Conservation (phyloP, 2,888 invertebrate species). For the Latheticus oryzae region DNA sequence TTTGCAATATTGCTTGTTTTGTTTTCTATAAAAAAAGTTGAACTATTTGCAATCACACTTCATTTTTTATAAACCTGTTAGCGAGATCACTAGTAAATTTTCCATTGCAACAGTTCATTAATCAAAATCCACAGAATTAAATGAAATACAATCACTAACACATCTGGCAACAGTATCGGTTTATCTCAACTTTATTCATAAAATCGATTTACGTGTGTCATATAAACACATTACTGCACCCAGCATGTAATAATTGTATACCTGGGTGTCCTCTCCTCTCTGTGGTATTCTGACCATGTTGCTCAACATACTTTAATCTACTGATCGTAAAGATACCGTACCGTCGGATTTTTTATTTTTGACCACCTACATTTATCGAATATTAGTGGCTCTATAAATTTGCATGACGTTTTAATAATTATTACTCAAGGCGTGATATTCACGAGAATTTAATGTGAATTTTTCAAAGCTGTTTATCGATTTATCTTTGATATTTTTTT, state of each 20-base stretch:
- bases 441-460: no score
- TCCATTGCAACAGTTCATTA: slow-evolving; percentile 25
- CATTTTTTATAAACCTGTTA: no score
- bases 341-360: slow-evolving; percentile 32
- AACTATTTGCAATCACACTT: no score
- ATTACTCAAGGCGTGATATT: no score
- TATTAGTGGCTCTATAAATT: slow-evolving; percentile 29
- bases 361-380: slow-evolving; percentile 36
- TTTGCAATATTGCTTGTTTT: no score
- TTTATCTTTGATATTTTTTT: slow-evolving; percentile 6
- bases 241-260: slow-evolving; percentile 42
- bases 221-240: slow-evolving; percentile 41
- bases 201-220: slow-evolving; percentile 43
- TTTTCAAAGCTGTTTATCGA: background rate
- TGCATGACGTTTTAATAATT: slow-evolving; percentile 27
- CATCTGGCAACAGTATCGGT: slow-evolving; percentile 28
- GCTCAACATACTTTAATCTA: slow-evolving; percentile 27
- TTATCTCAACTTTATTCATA: slow-evolving; percentile 33
- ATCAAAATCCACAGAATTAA: slow-evolving; percentile 23
- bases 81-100: background rate
- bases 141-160: slow-evolving; percentile 30
- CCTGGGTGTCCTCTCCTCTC: slow-evolving; percentile 32
- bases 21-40: no score
- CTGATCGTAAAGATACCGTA: slow-evolving; percentile 21
- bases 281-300: slow-evolving; percentile 20